phyloP scores from a whole-genome alignment of 2,888 invertebrate genomes.

The Netelia inedita region DNA sequence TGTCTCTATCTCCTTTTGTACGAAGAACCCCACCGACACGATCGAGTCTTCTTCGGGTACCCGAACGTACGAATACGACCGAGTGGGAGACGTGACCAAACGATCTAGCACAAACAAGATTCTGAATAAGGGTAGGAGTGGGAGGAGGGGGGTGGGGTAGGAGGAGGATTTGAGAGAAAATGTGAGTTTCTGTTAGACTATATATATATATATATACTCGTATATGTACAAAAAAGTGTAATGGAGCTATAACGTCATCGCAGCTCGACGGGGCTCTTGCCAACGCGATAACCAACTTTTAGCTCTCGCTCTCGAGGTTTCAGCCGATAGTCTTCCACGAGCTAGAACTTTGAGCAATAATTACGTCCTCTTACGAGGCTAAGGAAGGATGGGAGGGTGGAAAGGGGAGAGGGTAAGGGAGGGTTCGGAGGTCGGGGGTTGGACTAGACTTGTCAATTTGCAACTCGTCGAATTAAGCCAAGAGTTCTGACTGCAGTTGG shows the following conservation, averaged over 20 bases:
- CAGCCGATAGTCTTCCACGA: constrained; percentile 12
- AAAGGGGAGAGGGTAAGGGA: too few relatives aligned
- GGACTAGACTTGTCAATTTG: constrained; percentile 44
- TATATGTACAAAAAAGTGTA: neutral
- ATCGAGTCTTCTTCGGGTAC: neutral
- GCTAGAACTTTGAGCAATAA: constrained; percentile 54
- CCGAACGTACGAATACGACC: constrained; percentile 7
- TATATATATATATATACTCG: neutral
- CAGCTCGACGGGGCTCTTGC: neutral
- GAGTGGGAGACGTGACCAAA: constrained; percentile 17
- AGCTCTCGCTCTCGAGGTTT: constrained; percentile 4
- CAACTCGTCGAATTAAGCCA: constrained; percentile 51
- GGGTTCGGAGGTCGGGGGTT: neutral
- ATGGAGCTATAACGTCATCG: constrained; percentile 7
- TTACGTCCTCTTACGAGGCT: constrained; percentile 26
- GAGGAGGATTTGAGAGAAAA: neutral
- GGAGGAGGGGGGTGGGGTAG: neutral
- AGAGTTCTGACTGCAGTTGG: constrained; percentile 38
- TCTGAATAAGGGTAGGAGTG: constrained; percentile 6
- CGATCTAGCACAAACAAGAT: constrained; percentile 35
- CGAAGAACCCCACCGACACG: neutral
- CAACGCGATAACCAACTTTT: constrained; percentile 49
- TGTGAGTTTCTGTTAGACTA: neutral
- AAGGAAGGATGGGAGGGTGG: neutral
- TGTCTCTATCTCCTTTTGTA: neutral